These are phyloP conservation scores for Tetanocera ferruginea DNA, from an alignment of 2,888 invertebrate species.

Conservation along the genomic window DNA sequence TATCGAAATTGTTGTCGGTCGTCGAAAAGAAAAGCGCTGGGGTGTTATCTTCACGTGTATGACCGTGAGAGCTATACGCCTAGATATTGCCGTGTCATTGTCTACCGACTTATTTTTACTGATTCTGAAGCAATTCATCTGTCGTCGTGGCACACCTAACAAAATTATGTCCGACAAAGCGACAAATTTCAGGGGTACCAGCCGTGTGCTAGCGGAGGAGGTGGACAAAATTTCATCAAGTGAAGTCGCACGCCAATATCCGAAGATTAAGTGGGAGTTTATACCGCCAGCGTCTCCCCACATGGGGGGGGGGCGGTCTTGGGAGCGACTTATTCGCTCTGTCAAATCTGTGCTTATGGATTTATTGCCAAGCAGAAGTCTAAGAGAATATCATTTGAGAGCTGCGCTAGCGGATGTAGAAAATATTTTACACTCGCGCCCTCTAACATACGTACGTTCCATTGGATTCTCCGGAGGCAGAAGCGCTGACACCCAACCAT, in stretches of 20 bases:
- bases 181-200: slow-evolving; percentile 45
- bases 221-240: slow-evolving; percentile 36
- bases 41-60: slow-evolving; percentile 44
- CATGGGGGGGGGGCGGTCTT: slow-evolving; percentile 28
- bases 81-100: slow-evolving; percentile 42
- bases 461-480: slow-evolving; percentile 22
- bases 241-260: slow-evolving; percentile 39
- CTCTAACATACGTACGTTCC: slow-evolving; percentile 40
- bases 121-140: no score
- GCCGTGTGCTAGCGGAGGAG: slow-evolving; percentile 40
- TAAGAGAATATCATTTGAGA: no score
- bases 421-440: slow-evolving; percentile 39
- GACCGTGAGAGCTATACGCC: slow-evolving; percentile 42
- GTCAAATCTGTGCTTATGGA: no score
- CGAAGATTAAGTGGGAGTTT: slow-evolving; percentile 37
- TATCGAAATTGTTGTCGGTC: slow-evolving; percentile 2
- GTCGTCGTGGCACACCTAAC: slow-evolving; percentile 42
- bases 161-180: slow-evolving; percentile 47
- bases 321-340: slow-evolving; percentile 42
- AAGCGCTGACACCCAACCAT: slow-evolving; percentile 44
- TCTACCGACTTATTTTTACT: slow-evolving; percentile 41
- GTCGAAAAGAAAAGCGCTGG: slow-evolving; percentile 43
- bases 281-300: slow-evolving; percentile 36
- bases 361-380: no score
- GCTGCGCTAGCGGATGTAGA: no score